phyloP scores from a whole-genome alignment of 2,113 vertebrate species.

The Serilophus lunatus region DNA sequence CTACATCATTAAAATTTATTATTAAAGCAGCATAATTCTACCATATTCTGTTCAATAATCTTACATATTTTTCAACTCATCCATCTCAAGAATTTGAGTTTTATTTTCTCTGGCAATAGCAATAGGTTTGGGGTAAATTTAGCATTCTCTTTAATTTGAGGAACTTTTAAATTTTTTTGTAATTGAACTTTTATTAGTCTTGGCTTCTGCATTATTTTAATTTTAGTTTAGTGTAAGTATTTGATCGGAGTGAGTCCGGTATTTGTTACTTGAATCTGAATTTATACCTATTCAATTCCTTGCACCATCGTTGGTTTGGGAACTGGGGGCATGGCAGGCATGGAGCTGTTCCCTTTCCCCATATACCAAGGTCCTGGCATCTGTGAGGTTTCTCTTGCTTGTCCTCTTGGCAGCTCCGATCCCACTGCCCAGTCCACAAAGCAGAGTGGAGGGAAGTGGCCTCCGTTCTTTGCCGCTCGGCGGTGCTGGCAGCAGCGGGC shows the following conservation, averaged over 20 bases:
- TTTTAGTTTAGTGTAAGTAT: background rate
- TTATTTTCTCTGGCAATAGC: background rate
- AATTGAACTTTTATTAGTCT: background rate
- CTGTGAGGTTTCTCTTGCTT: no score
- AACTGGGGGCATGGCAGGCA: no score
- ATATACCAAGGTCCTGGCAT: no score
- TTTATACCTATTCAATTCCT: background rate
- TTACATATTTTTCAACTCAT: background rate
- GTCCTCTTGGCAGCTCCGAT: no score
- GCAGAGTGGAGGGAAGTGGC: no score
- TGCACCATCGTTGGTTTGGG: no score
- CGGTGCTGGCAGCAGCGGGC: no score
- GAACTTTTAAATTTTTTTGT: background rate
- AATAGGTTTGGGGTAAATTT: background rate
- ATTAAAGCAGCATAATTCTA: background rate
- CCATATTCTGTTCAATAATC: background rate
- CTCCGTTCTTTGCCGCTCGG: no score
- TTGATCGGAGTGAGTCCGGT: background rate
- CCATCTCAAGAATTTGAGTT: background rate
- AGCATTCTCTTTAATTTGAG: background rate
- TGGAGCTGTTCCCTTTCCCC: no score
- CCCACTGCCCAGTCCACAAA: no score
- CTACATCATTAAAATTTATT: background rate
- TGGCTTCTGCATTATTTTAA: background rate
- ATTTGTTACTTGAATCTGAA: background rate